Conservation (phyloP, 2,888 invertebrate genomes). For the Orthosia cruda region DNA sequence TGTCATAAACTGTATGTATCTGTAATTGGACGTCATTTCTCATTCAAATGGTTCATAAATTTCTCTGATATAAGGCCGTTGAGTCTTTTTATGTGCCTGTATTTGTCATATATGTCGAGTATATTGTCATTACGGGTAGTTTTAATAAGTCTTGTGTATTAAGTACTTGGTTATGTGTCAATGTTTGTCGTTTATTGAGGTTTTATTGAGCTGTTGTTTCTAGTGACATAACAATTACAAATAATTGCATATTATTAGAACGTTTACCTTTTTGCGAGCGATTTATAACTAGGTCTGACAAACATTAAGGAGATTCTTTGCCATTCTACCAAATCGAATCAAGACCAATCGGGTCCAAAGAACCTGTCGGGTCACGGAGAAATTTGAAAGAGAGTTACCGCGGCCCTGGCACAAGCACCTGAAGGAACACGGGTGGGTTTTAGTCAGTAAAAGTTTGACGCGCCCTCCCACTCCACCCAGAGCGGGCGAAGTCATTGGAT, state of each 20-base stretch:
- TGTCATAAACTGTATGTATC: slow-evolving; percentile 21
- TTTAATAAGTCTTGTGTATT: slow-evolving; percentile 5
- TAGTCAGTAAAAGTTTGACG: no score
- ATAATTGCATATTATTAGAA: slow-evolving; percentile 10
- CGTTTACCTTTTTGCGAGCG: neutral
- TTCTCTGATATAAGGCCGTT: slow-evolving; percentile 16
- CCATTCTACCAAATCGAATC: neutral
- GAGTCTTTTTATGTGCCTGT: slow-evolving; percentile 16
- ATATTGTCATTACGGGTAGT: neutral
- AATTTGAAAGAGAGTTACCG: no score
- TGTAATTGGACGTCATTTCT: slow-evolving; percentile 27
- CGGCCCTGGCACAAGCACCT: no score
- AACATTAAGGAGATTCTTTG: neutral
- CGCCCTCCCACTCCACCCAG: no score
- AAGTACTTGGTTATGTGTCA: neutral
- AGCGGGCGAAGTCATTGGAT: no score
- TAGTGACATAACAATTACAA: neutral
- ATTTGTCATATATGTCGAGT: slow-evolving; percentile 10
- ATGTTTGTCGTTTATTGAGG: neutral
- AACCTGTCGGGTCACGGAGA: no score
- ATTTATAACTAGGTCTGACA: neutral
- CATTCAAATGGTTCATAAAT: slow-evolving; percentile 40
- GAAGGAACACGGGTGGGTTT: no score
- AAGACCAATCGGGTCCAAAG: no score
- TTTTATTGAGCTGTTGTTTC: slow-evolving; percentile 10